Conservation (phyloP, 37 sponge, comb jelly and placozoan species). For the Beroe ovata region DNA sequence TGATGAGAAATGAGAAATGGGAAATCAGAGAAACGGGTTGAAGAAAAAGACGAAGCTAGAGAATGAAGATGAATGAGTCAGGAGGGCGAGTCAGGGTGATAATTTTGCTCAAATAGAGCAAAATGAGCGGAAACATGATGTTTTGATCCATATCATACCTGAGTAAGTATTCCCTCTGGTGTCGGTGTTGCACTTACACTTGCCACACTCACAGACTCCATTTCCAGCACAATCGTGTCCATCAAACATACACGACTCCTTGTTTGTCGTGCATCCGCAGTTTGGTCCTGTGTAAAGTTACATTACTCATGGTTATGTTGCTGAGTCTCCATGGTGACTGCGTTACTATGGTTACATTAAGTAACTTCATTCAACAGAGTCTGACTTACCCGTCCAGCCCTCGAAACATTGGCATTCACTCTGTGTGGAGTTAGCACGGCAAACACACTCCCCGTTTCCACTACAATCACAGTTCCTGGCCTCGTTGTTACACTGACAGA, state of each 20-base stretch:
- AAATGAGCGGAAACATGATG: too few species aligned
- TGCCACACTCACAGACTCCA: conserved; percentile 44
- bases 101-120: too few species aligned
- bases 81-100: too few species aligned
- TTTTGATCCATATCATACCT: too few species aligned
- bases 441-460: conserved; percentile 16
- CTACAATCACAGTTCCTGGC: conserved; percentile 33
- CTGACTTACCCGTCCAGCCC: conserved; percentile 58
- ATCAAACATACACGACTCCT: conserved; percentile 14
- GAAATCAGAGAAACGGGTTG: too few species aligned
- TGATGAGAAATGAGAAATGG: too few species aligned
- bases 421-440: background rate
- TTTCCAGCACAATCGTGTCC: conserved; percentile 17
- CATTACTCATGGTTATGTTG: too few species aligned
- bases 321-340: too few species aligned
- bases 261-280: conserved; percentile 26
- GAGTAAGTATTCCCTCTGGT: background rate
- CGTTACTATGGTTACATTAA: too few species aligned
- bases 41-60: too few species aligned
- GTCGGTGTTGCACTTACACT: conserved; percentile 25
- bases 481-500: conserved; percentile 61
- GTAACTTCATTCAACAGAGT: background rate
- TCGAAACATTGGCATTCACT: background rate
- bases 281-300: background rate
- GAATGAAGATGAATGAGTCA: too few species aligned